Percentiles rank a stretch among this genome's conserved stretches.
phyloP scores from a whole-genome alignment of 2,888 invertebrate species.

The Cyclophora punctaria region DNA sequence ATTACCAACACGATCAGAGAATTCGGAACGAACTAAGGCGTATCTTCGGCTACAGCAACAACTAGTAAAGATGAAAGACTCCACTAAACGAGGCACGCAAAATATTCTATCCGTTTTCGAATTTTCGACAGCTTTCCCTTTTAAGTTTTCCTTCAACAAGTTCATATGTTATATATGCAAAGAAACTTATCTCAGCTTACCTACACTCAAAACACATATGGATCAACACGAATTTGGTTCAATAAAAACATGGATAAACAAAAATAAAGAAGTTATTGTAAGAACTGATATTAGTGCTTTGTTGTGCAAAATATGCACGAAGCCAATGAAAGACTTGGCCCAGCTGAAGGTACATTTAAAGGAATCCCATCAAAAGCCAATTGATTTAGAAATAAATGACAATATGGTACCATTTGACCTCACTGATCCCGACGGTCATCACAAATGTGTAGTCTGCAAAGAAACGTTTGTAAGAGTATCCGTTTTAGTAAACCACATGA shows the following conservation, averaged over 20 bases:
- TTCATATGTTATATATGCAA: background rate
- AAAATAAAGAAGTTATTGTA: background rate
- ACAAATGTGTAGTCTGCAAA: background rate
- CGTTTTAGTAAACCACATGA: constrained; percentile 1
- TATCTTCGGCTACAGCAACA: too few relatives aligned
- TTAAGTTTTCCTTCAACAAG: background rate
- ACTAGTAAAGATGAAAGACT: too few relatives aligned
- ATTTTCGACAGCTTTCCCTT: background rate
- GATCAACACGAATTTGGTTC: background rate
- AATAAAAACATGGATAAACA: background rate
- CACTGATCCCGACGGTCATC: background rate
- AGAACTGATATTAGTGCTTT: background rate
- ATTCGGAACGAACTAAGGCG: too few relatives aligned
- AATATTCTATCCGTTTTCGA: background rate
- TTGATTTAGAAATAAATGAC: background rate
- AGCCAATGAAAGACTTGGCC: background rate
- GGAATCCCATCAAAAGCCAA: background rate
- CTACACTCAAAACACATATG: background rate
- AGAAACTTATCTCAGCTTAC: background rate
- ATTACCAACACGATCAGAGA: too few relatives aligned
- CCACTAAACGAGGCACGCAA: background rate
- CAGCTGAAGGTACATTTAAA: background rate
- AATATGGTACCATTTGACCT: background rate
- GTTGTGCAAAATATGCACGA: background rate
- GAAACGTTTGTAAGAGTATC: background rate